Percentiles rank a stretch among this genome's conserved stretches.
phyloP scores from a whole-genome alignment of 2,113 vertebrate species.

The Perognathus longimembris region DNA sequence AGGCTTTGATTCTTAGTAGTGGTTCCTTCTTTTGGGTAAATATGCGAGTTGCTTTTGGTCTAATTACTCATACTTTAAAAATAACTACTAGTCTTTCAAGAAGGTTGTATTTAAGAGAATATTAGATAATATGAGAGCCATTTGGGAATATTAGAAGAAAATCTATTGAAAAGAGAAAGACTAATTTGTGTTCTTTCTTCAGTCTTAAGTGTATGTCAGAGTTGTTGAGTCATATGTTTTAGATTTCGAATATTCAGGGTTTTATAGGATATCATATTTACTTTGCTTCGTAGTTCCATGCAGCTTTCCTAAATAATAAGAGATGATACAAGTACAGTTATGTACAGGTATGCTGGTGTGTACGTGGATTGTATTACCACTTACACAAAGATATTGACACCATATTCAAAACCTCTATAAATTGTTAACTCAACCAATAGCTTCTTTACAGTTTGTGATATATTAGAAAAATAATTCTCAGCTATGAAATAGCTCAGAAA shows the following conservation, averaged over 20 bases:
- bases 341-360: not conserved
- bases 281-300: not conserved
- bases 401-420: slow-evolving; percentile 15
- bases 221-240: slow-evolving; percentile 8
- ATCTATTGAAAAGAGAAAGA: not conserved
- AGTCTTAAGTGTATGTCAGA: not conserved
- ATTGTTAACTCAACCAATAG: not conserved
- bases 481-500: slow-evolving; percentile 5
- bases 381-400: not conserved
- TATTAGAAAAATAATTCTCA: slow-evolving; percentile 48
- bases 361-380: not conserved
- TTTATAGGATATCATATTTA: slow-evolving; percentile 3
- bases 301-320: slow-evolving; percentile 22
- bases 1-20: slow-evolving; percentile 79
- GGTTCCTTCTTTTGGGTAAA: slow-evolving; percentile 80
- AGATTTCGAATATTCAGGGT: not conserved
- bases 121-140: not conserved
- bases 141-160: slow-evolving; percentile 57
- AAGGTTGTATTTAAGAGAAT: not conserved
- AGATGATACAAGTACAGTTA: not conserved
- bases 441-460: slow-evolving; percentile 19
- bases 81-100: slow-evolving; percentile 69
- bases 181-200: not conserved
- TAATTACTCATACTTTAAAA: slow-evolving; percentile 80
- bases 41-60: slow-evolving; percentile 75